Conservation (phyloP, 2,888 invertebrate genomes). For the Pelosia muscerda region DNA sequence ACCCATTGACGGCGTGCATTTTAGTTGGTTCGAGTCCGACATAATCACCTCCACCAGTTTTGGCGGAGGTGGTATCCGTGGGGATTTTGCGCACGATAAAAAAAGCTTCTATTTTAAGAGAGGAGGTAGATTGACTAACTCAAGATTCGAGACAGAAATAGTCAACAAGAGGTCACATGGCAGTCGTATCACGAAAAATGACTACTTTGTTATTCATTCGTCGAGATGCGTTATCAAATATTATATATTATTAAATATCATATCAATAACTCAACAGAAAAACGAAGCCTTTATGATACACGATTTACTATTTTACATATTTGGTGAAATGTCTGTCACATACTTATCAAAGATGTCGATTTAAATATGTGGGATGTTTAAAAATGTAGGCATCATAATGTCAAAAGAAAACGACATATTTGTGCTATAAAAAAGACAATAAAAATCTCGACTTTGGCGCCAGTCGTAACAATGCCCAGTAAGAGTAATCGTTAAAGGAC, state of each 20-base stretch:
- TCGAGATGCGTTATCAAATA: neutral
- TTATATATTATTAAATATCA: too few relatives aligned
- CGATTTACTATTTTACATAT: conserved; percentile 14
- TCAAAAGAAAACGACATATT: conserved; percentile 31
- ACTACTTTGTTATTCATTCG: too few relatives aligned
- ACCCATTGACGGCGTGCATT: too few relatives aligned
- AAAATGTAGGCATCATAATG: conserved; percentile 34
- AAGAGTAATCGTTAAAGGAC: conserved; percentile 41
- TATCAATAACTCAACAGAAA: conserved; percentile 2
- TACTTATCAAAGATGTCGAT: conserved; percentile 29
- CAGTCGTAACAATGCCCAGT: conserved; percentile 36
- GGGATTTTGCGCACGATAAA: too few relatives aligned
- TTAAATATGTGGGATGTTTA: conserved; percentile 18
- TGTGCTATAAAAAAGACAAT: conserved; percentile 29
- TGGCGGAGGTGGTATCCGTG: too few relatives aligned
- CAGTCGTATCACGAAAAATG: too few relatives aligned
- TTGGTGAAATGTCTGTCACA: conserved; percentile 20
- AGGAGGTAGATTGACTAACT: neutral
- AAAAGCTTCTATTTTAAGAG: too few relatives aligned
- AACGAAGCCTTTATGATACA: neutral
- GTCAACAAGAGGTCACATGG: neutral
- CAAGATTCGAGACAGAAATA: neutral
- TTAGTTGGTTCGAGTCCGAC: too few relatives aligned
- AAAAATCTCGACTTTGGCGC: conserved; percentile 36
- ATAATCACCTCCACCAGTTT: too few relatives aligned